Evolutionary conservation across 2,113 vertebrate genomes (phyloP), one percentile per base, ranked within the genome.

Genomic region (Syngnathus floridae): DNA sequence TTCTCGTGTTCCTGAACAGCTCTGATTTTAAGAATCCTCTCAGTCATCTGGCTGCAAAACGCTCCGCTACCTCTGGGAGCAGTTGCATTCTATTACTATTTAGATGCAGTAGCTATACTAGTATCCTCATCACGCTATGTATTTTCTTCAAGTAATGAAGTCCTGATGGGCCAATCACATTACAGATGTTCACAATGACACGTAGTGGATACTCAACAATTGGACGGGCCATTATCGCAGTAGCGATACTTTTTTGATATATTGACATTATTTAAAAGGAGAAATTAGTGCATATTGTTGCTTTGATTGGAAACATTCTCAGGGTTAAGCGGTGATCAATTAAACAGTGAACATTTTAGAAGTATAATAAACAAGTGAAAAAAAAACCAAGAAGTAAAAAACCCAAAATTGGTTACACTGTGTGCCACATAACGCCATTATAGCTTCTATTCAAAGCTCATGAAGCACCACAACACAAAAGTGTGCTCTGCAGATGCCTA

Each of bases 21-120:
- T 81, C 64, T 74, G 38, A 21, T 69, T 75, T 73, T 62, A 69
- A 69, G 37, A 78, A 64, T 77, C 68, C 41, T n/a, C 19, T 40
- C 35, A 6, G 38, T 61, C 36, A 41, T 41, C 10, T 13, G 17
- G 36, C 17, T 40, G 58, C 1, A 61, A 38, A 41, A 41, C 19
- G 13, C 37, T 10, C 19, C 19, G 36, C 17, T n/a, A 21, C 19
- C 63, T 66, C 70, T 69, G 59, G 56, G 61, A 76, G 19, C 64
- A 5, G 8, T 56, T 61, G 43, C 63, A 73, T 58, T 66, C 66
- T 74, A 65, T 52, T 70, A 5, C 3, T 7, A 56, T 56, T 56
- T 7, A 31, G 13, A 56, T 2, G 11, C 26, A 35, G 0, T 22
- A 52, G 4, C n/a, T 21, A 1, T 13, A 26, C 4, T 12, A 26